Conservation (phyloP, 1,140 invertebrate genomes). For the Agrypnia vestita region DNA sequence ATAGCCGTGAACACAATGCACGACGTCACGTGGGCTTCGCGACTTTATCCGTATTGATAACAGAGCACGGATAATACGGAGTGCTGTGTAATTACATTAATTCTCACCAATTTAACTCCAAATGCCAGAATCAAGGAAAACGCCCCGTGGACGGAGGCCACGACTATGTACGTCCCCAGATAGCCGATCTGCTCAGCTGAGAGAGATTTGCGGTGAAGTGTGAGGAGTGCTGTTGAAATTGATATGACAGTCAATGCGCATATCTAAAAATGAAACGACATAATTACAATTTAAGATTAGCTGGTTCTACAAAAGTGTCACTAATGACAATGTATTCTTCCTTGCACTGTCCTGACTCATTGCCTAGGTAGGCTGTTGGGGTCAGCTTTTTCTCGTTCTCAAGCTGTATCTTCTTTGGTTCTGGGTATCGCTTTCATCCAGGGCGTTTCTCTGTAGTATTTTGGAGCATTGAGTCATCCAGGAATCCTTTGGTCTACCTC, state of each 20-base stretch:
- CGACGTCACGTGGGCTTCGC: background rate
- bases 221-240: background rate
- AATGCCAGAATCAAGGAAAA: slow-evolving; percentile 12
- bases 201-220: background rate
- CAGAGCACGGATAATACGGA: background rate
- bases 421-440: no score
- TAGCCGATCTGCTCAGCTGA: background rate
- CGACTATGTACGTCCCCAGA: background rate
- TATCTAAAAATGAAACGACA: background rate
- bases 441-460: no score
- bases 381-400: no score
- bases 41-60: background rate
- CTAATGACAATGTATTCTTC: no score
- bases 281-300: background rate
- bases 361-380: no score
- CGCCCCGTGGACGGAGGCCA: background rate
- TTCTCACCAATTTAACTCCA: slow-evolving; percentile 6
- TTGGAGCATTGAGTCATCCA: no score
- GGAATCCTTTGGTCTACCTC: no score
- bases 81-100: background rate
- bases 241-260: background rate
- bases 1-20: background rate
- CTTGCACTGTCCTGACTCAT: no score
- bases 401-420: no score
- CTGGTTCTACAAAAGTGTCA: no score